Evolutionary conservation across 2,113 vertebrate genomes (phyloP).

Genomic region (Cryptomyrus ogoouensis): DNA sequence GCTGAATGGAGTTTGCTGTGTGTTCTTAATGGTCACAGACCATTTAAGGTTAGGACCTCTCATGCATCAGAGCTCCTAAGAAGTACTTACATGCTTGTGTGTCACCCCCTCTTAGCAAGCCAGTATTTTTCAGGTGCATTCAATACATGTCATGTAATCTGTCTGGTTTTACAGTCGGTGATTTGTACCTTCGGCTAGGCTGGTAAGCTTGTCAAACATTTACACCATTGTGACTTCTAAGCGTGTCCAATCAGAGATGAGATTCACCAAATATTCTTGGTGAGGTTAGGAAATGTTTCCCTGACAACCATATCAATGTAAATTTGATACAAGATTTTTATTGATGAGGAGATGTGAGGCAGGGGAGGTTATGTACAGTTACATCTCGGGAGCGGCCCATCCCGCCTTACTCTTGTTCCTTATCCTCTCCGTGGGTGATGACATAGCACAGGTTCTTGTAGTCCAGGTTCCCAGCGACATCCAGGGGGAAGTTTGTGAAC

Average conservation of each 20-base stretch:
- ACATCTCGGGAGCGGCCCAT: background rate
- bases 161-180: background rate
- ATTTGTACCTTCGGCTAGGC: background rate
- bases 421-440: slow-evolving; percentile 84
- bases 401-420: slow-evolving; percentile 59
- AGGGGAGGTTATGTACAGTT: background rate
- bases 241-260: background rate
- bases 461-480: slow-evolving; percentile 80
- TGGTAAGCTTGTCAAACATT: background rate
- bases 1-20: background rate
- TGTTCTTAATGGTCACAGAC: background rate
- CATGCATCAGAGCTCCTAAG: background rate
- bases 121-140: background rate
- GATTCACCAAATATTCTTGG: background rate
- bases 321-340: background rate
- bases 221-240: background rate
- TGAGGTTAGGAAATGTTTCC: background rate
- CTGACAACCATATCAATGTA: background rate
- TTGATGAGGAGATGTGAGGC: background rate
- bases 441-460: slow-evolving; percentile 84
- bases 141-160: background rate
- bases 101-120: background rate
- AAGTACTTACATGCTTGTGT: background rate
- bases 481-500: slow-evolving; percentile 80
- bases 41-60: background rate